Evolutionary conservation across 2,113 vertebrate species (phyloP).

Genomic region (Chrysochloris asiatica): DNA sequence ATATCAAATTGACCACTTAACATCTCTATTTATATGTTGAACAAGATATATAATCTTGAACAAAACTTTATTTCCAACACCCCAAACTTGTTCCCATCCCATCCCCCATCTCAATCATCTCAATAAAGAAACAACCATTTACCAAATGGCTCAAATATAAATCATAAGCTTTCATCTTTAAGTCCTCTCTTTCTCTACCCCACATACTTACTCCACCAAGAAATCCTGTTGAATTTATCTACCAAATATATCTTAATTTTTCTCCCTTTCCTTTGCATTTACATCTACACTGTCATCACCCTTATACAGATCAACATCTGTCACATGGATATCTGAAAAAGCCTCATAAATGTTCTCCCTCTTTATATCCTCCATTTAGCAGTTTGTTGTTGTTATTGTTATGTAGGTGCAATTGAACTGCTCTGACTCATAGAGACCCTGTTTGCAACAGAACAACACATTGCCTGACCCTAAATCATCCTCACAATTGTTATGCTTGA

Average conservation of each 20-base stretch:
- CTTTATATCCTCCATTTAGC: not conserved
- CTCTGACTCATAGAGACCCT: no score
- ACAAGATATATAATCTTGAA: constrained; percentile 16
- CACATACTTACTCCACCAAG: not conserved
- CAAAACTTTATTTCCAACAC: not conserved
- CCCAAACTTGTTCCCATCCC: not conserved
- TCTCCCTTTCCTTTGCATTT: not conserved
- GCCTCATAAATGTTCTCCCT: not conserved
- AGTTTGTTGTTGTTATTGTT: not conserved
- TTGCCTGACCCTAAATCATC: no score
- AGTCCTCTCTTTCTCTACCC: not conserved
- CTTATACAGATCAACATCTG: not conserved
- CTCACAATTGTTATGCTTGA: no score
- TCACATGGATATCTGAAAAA: not conserved
- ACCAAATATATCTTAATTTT: not conserved
- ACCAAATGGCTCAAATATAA: not conserved
- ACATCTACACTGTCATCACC: not conserved
- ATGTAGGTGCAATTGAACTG: no score
- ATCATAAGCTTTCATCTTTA: not conserved
- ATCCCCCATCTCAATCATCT: not conserved
- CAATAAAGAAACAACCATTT: not conserved
- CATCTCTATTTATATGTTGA: not conserved
- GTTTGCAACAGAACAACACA: no score
- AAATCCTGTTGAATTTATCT: not conserved
- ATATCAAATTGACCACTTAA: not conserved